Evolutionary conservation across 2,888 invertebrate genomes (phyloP), one percentile per base, ranked within the genome.

Genomic region (Thereva unica): DNA sequence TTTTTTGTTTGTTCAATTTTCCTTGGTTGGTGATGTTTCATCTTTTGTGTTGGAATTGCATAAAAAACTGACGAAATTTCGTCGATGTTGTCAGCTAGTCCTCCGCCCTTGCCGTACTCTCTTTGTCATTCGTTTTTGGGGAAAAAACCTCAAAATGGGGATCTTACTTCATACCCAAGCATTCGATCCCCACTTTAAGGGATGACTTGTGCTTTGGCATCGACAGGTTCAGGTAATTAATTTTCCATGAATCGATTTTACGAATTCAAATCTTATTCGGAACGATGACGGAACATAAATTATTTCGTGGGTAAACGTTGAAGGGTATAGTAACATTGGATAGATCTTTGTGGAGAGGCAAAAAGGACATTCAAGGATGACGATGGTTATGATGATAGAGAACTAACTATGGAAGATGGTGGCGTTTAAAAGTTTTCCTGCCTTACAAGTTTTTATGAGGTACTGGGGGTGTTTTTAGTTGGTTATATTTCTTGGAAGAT

Each of bases 221-320:
- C 50, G 61, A 50, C 61, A 61, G 50, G 61, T 49, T 64, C 66
- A 66, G 66, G 57, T 66, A 66, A 66, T 66, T 66, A 66, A 66
- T 66, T 66, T 66, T 66, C 57, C 57, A 57, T 50, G 57, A 66
- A 66, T 66, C 57, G 66, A 66, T 66, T 66, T 52, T 50, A 40
- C 23, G 37, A 54, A 64, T 50, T 35, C 49, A 44, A 41, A 50
- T 61, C 61, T 41, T 50, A 34, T 61, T 50, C 50, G 9, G 40
- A 37, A 41, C 10, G 40, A 61, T 61, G 61, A 61, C 61, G 41
- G 47, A 38, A 67, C 59, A 59, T 44, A 67, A 66, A 59, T 61
- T 66, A 66, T 64, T 64, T 55, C 38, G 54, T 37, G 35, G 35
- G 45, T 35, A 34, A 55, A 38, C 12, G 12, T 55, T 47, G 50